Evolutionary conservation across 1,140 invertebrate species (phyloP).

Genomic region (Drosophila tristis): DNA sequence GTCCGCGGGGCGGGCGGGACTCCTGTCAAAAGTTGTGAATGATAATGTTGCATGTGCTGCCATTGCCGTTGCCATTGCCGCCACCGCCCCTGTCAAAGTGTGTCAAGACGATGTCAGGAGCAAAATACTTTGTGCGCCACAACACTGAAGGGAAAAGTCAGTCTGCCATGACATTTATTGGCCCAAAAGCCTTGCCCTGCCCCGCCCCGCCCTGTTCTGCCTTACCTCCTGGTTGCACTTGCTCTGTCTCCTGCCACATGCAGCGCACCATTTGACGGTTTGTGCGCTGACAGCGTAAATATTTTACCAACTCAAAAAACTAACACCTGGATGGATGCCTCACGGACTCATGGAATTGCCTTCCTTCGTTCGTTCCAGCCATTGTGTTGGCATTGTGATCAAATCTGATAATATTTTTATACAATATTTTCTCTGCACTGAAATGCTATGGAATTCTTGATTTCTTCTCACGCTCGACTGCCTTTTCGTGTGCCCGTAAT

Average conservation of each 20-base stretch:
- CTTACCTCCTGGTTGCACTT: constrained; percentile 15
- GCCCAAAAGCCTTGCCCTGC: constrained; percentile 9
- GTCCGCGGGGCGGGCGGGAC: no score
- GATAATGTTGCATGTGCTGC: constrained; percentile 25
- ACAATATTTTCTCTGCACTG: background rate
- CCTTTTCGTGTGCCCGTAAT: constrained; percentile 56
- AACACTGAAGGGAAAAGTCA: constrained; percentile 32
- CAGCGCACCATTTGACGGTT: constrained; percentile 55
- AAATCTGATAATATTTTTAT: constrained; percentile 56
- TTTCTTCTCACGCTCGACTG: constrained; percentile 13
- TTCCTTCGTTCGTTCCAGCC: constrained; percentile 4
- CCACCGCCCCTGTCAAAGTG: constrained; percentile 21
- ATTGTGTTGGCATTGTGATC: constrained; percentile 44
- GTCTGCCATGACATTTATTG: constrained; percentile 50
- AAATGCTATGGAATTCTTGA: constrained; percentile 25
- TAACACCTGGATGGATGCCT: constrained; percentile 10
- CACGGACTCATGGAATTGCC: no score
- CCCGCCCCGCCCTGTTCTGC: constrained; percentile 5
- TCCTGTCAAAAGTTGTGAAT: no score
- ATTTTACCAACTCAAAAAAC: constrained; percentile 55
- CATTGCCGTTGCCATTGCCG: background rate
- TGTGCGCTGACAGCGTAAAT: constrained; percentile 67
- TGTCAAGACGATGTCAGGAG: constrained; percentile 38
- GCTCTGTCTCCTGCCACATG: constrained; percentile 23
- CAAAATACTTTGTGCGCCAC: no score